Evolutionary conservation across 1,140 invertebrate genomes (phyloP).

Genomic region (Bathynomus jamesi): DNA sequence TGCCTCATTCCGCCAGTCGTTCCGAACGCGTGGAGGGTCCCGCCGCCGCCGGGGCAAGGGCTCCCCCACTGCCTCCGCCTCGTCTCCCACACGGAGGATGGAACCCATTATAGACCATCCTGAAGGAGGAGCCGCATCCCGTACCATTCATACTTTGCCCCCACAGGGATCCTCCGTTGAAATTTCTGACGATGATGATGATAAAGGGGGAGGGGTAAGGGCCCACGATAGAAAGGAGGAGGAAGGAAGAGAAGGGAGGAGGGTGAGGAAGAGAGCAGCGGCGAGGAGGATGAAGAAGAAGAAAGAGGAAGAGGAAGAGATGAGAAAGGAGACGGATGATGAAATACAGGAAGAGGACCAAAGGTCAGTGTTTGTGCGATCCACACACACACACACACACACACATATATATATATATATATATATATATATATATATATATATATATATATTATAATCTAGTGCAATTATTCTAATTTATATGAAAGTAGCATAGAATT

Average conservation of each 20-base stretch:
- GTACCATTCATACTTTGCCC: too few species aligned
- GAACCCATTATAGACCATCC: background rate
- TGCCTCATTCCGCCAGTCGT: background rate
- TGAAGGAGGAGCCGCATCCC: background rate
- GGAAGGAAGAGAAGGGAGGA: background rate
- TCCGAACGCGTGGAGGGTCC: background rate
- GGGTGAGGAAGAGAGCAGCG: background rate
- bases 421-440: too few species aligned
- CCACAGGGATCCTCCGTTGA: too few species aligned
- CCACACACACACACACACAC: too few species aligned
- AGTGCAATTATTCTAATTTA: too few species aligned
- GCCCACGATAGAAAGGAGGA: background rate
- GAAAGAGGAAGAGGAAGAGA: too few species aligned
- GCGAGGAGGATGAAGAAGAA: background rate
- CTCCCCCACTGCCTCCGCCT: background rate
- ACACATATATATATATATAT: too few species aligned
- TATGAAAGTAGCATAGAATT: too few species aligned
- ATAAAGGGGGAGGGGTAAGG: background rate
- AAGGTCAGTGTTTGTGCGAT: too few species aligned
- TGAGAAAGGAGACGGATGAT: too few species aligned
- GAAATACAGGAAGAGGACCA: too few species aligned
- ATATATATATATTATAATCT: too few species aligned
- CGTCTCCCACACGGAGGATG: background rate
- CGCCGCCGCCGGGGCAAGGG: background rate
- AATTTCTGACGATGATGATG: background rate